Evolutionary conservation across 2,113 vertebrate species (phyloP), one percentile per base, ranked within the genome.

Genomic region (Dasyornis broadbenti): DNA sequence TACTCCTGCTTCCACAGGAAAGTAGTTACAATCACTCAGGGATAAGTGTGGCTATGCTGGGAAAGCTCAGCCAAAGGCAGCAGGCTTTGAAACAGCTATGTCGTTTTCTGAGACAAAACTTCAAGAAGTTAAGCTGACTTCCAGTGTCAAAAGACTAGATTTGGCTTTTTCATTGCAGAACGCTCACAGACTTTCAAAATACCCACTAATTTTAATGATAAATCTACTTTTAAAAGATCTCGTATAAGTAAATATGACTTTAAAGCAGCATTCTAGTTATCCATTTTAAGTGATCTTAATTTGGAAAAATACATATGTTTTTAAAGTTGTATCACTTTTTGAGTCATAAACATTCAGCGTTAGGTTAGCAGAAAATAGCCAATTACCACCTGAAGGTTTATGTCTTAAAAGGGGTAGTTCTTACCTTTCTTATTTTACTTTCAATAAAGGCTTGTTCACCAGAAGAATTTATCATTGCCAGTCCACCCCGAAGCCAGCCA

Each of bases 371-470:
- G 35, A 73, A 92, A 73, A n/a, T 2, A 93, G 27, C 11, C 52
- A 57, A n/a, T 44, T 89, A 65, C 33, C 40, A 33, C 44, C 16
- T 16, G 15, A 77, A 45, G 20, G 27, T 45, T 73, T 50, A 5
- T 47, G 54, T 88, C 75, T 78, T 17, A 6, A 76, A 86, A 89
- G 39, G 7, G 4, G 26, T 52, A 21, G 21, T 24, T 93, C 95
- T 90, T 95, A 99, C 99, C 99, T 94, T 97, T 73, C 81, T 97
- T 82, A 99, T 96, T 95, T 98, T 99, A 83, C 97, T 98, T 96
- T 97, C 98, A 94, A 99, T 97, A 82, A 99, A 99, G 61, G 98
- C 97, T 95, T 98, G 98, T 97, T 99, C 99, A 30, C 95, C 98
- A 69, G 96, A 94, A 70, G 99, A 98, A 96, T 98, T 98, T 96